These are phyloP conservation scores for Limulus polyphemus DNA, from an alignment of 2,888 invertebrate genomes.

Conservation along the genomic window DNA sequence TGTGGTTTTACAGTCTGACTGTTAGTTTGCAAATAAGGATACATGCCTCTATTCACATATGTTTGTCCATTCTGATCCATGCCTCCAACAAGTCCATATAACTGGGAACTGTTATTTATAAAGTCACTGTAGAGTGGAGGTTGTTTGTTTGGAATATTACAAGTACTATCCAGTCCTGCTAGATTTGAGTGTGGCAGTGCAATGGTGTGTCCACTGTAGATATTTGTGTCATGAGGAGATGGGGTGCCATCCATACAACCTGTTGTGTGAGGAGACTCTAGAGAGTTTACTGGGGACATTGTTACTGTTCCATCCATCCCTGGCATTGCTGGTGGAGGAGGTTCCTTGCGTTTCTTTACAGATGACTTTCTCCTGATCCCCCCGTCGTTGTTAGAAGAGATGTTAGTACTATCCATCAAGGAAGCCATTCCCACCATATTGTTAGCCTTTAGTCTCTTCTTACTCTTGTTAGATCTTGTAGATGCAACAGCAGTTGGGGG, in stretches of 20 bases:
- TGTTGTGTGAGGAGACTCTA: slow-evolving; percentile 14
- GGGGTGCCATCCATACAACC: slow-evolving; percentile 1
- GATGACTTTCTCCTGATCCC: slow-evolving; percentile 15
- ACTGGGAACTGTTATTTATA: too few species aligned
- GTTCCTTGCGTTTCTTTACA: slow-evolving; percentile 14
- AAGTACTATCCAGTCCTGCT: slow-evolving; percentile 9
- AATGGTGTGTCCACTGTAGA: slow-evolving; percentile 17
- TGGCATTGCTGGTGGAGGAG: slow-evolving; percentile 16
- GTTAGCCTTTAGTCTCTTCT: slow-evolving; percentile 20
- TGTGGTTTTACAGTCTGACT: slow-evolving; percentile 40
- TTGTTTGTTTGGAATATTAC: not conserved
- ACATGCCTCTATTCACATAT: slow-evolving; percentile 17
- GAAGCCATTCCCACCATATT: slow-evolving; percentile 13
- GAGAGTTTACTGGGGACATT: slow-evolving; percentile 19
- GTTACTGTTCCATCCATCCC: slow-evolving; percentile 19
- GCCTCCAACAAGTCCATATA: not conserved
- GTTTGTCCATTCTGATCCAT: slow-evolving; percentile 10
- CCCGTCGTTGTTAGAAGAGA: not conserved
- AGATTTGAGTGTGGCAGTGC: slow-evolving; percentile 19
- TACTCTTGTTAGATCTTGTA: slow-evolving; percentile 14
- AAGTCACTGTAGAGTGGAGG: too few species aligned
- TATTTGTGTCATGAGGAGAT: slow-evolving; percentile 3
- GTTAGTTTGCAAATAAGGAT: not conserved
- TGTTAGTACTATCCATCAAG: not conserved
- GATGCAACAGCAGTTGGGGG: slow-evolving; percentile 14